These are phyloP conservation scores for Ptychochromis oligacanthus DNA, from an alignment of 2,113 vertebrate species.

Conservation along the genomic window DNA sequence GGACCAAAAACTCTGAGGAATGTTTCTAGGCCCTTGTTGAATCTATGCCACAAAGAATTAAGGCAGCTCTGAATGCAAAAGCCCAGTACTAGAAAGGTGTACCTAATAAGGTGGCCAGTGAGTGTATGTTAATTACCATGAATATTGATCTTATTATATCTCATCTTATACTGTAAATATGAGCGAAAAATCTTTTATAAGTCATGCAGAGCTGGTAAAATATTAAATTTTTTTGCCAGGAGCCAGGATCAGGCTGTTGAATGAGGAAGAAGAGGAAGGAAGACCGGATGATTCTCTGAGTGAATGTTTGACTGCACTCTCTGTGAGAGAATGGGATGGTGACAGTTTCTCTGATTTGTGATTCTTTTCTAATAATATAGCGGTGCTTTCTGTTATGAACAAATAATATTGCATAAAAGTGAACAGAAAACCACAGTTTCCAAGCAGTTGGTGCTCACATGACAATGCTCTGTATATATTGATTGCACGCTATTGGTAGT, in stretches of 20 bases:
- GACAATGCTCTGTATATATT: too few species aligned
- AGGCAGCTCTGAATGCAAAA: too few species aligned
- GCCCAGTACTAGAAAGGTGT: fast-evolving
- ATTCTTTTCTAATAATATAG: not conserved
- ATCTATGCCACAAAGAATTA: not conserved
- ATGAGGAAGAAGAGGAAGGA: conserved; percentile 4
- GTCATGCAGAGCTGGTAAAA: not conserved
- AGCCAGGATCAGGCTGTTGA: not conserved
- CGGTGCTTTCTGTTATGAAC: not conserved
- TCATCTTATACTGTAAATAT: not conserved
- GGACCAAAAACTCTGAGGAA: not conserved
- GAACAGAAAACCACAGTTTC: fast-evolving
- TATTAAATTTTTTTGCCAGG: conserved; percentile 24
- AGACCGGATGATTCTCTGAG: conserved; percentile 38
- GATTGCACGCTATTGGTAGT: fast-evolving
- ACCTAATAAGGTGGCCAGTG: not conserved
- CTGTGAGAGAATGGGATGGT: conserved; percentile 3
- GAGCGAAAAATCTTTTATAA: not conserved
- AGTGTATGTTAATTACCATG: not conserved
- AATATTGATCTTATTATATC: not conserved
- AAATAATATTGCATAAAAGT: fast-evolving
- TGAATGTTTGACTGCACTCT: conserved; percentile 44
- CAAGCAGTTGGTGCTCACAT: too few species aligned
- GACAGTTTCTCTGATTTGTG: conserved; percentile 8
- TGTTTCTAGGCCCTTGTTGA: not conserved